Conservation (phyloP, 2,888 invertebrate species). For the Thera britannica region DNA sequence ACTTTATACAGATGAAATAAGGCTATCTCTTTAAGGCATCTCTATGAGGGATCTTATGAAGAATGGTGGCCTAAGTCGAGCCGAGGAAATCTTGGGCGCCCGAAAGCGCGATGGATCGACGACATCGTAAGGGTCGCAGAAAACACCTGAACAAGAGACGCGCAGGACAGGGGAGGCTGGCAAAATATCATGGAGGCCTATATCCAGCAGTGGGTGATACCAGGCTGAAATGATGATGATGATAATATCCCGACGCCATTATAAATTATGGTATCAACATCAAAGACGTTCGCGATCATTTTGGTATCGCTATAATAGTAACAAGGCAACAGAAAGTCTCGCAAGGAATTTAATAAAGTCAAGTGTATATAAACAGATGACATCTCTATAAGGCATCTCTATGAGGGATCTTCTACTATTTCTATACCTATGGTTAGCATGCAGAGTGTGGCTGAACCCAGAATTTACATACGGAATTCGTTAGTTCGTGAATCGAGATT, state of each 20-base stretch:
- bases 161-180: no score
- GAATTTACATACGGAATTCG: constrained; percentile 17
- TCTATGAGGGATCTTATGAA: background rate
- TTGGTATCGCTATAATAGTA: background rate
- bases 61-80: no score
- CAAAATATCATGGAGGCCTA: no score
- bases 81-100: no score
- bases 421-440: background rate
- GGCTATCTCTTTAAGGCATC: background rate
- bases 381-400: background rate
- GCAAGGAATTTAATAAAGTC: constrained; percentile 53
- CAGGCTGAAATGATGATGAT: background rate
- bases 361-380: constrained; percentile 45
- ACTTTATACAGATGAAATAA: no score
- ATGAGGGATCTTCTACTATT: background rate
- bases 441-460: constrained; percentile 1
- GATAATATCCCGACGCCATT: constrained; percentile 18
- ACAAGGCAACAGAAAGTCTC: constrained; percentile 33
- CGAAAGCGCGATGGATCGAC: no score
- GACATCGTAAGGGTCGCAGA: no score
- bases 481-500: constrained; percentile 13
- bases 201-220: no score
- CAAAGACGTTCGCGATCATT: constrained; percentile 17
- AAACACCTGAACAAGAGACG: no score
- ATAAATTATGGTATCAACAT: constrained; percentile 16